Conservation (phyloP, 2,888 invertebrate species). For the Rhodophaea formosa region DNA sequence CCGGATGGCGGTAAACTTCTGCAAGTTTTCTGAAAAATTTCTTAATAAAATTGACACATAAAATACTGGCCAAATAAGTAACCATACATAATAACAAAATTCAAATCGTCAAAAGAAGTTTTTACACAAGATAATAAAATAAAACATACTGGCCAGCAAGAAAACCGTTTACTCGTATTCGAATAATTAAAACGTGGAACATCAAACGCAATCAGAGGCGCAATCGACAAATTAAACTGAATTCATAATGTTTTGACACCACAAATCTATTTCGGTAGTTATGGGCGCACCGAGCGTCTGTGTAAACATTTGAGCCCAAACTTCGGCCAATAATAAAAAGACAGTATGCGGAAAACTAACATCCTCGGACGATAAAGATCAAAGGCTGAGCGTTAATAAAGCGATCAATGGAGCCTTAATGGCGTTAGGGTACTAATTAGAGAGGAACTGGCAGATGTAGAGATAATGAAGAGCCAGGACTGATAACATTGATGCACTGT, state of each 20-base stretch:
- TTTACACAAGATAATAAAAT: background rate
- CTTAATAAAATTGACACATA: too few species aligned
- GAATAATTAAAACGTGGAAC: conserved; percentile 22
- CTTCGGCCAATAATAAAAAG: conserved; percentile 80
- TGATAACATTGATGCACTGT: background rate
- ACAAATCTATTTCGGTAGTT: conserved; percentile 73
- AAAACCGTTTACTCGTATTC: background rate
- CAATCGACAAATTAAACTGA: conserved; percentile 55
- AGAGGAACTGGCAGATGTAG: conserved; percentile 30
- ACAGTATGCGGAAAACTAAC: conserved; percentile 80
- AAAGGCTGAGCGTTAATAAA: conserved; percentile 68
- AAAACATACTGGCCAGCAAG: conserved; percentile 15
- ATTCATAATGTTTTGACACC: conserved; percentile 75
- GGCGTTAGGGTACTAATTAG: conserved; percentile 61
- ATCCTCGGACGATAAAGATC: conserved; percentile 74
- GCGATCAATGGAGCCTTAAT: conserved; percentile 71
- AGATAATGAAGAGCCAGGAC: conserved; percentile 9
- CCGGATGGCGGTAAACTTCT: background rate
- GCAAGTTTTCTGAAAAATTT: too few species aligned
- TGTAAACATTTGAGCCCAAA: conserved; percentile 78
- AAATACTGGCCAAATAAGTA: too few species aligned
- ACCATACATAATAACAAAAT: too few species aligned
- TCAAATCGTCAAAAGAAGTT: background rate
- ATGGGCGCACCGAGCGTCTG: conserved; percentile 62
- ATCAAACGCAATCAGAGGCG: conserved; percentile 27